Evolutionary conservation across 2,888 invertebrate species (phyloP), one percentile per base, ranked within the genome.

Genomic region (Anthrax anthrax): DNA sequence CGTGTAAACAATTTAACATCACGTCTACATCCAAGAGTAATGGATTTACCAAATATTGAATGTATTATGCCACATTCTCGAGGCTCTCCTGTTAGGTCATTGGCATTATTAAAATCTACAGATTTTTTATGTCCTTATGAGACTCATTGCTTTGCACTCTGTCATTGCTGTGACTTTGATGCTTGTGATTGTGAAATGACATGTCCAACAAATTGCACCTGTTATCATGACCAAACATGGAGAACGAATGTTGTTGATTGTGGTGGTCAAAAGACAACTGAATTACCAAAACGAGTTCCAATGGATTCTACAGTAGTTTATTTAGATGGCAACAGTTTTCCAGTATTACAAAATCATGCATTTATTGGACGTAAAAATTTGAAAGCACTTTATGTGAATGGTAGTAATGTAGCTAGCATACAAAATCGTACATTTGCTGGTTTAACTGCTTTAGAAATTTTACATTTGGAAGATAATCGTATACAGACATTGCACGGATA

Each of bases 151-250:
- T 94, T 92, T 71, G 88, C 92, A 10, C 73, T 91, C 50, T 95
- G 95, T 66, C 89, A 91, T 64, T 95, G 95, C 70, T 95, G 95
- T 67, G 92, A 92, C 63, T 94, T 90, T 62, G 92, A 91, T 65
- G 90, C 89, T 50, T 95, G 95, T 68, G 94, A 95, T 70, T 95
- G 95, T 70, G 90, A 94, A 73, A 94, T 92, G 88, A 90, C 88
- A 50, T 95, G 95, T 61, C 95, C 95, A 39, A 78, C 79, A 57
- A 89, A 89, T 57, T 95, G 95, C 72, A 83, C 86, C 55, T 95
- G 95, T 65, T 94, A 90, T 70, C 90, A 91, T 68, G 94, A 95
- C 63, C 86, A 89, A 65, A 81, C 88, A 47, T 94, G 92, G 90
- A 83, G 84, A 54, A 88, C 89, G 42, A 92, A 92, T 66, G 88